Conservation (phyloP, 2,797 vertebrate species). For the Psittacula echo region DNA sequence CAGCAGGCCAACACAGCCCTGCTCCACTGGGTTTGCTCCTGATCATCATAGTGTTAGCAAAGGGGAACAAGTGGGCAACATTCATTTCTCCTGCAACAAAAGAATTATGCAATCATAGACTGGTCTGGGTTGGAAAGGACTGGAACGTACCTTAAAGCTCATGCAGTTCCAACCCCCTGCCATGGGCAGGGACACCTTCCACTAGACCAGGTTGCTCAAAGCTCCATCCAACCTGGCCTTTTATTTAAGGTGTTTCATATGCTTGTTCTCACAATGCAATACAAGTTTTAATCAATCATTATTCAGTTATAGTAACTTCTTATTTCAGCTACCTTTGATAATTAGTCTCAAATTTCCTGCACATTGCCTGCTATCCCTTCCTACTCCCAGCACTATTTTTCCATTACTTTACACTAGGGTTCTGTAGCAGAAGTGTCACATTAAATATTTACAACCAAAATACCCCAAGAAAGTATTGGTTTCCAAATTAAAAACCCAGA, state of each 20-base stretch:
- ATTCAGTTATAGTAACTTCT: background rate
- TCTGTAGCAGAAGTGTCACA: background rate
- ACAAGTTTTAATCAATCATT: background rate
- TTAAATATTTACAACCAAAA: conserved; percentile 7
- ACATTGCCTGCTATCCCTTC: background rate
- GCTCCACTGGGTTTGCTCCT: background rate
- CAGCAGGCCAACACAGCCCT: background rate
- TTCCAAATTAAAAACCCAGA: background rate
- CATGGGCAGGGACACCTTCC: background rate
- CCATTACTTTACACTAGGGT: background rate
- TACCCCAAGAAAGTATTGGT: background rate
- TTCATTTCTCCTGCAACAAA: background rate
- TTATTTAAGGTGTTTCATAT: background rate
- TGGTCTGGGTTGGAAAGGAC: background rate
- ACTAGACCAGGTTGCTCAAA: background rate
- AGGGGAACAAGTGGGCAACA: background rate
- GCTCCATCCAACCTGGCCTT: background rate
- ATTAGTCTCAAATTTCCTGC: background rate
- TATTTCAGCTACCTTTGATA: background rate
- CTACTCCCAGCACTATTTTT: background rate
- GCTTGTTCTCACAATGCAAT: background rate
- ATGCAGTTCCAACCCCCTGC: background rate
- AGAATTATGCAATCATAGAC: background rate
- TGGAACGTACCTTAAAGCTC: background rate
- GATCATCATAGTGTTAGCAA: rapidly evolving